Evolutionary conservation across 1,140 invertebrate species (phyloP).

Genomic region (Apis dorsata): DNA sequence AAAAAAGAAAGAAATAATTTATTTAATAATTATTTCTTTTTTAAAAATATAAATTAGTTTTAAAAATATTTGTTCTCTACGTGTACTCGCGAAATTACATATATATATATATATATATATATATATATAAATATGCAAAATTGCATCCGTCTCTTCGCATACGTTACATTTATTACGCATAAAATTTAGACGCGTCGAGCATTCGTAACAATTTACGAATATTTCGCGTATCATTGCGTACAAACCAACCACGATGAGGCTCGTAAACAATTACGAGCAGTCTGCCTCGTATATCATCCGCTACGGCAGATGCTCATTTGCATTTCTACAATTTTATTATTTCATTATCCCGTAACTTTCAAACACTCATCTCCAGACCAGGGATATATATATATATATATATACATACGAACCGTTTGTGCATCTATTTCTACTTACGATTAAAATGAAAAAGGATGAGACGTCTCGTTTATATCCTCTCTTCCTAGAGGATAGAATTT

Average conservation of each 20-base stretch:
- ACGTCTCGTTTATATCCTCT: neutral
- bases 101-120: neutral
- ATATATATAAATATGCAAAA: neutral
- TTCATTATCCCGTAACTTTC: neutral
- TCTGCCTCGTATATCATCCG: slow-evolving; percentile 35
- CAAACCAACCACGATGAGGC: neutral
- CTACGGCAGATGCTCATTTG: slow-evolving; percentile 35
- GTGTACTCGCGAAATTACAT: neutral
- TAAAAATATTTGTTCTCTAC: neutral
- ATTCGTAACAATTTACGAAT: neutral
- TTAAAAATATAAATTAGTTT: neutral
- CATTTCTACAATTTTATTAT: slow-evolving; percentile 14
- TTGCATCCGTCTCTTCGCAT: too few species aligned
- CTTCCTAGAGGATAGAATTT: neutral
- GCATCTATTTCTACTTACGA: too few species aligned
- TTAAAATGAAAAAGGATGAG: too few species aligned
- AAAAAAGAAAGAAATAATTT: neutral
- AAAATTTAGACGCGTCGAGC: neutral
- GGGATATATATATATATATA: neutral
- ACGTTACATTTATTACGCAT: too few species aligned
- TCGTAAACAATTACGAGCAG: neutral
- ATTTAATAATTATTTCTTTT: neutral
- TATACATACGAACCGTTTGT: neutral
- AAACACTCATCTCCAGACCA: neutral
- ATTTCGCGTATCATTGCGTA: slow-evolving; percentile 25